Conservation (phyloP, 2,113 vertebrate species). For the Engraulis encrasicolus region DNA sequence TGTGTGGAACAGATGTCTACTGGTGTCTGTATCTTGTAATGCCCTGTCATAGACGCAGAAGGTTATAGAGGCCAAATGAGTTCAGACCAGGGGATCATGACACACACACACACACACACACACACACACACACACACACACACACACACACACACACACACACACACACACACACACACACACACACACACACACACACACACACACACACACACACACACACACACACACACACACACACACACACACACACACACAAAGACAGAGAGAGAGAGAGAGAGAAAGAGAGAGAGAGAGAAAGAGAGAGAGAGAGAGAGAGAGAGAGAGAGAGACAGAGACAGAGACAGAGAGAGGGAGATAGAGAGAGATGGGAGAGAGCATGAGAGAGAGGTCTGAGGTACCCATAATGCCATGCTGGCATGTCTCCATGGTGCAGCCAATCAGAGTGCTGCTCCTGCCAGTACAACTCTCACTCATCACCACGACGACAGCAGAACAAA, state of each 20-base stretch:
- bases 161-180: not conserved
- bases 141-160: not conserved
- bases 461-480: not conserved
- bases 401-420: too few relatives aligned
- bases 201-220: not conserved
- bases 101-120: slow-evolving; percentile 2
- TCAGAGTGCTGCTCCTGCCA: too few relatives aligned
- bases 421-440: too few relatives aligned
- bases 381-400: too few relatives aligned
- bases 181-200: not conserved
- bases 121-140: not conserved
- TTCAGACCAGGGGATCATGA: not conserved
- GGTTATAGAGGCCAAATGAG: too few relatives aligned
- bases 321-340: too few relatives aligned
- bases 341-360: too few relatives aligned
- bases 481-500: not conserved
- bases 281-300: too few relatives aligned
- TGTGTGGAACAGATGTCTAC: not conserved
- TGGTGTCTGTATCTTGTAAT: not conserved
- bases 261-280: not conserved
- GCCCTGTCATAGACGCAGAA: too few relatives aligned
- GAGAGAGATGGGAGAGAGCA: too few relatives aligned
- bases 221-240: not conserved
- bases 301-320: too few relatives aligned
- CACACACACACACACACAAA: too few relatives aligned